These are phyloP conservation scores for Drosophila tanythrix DNA, from an alignment of 2,888 invertebrate genomes.

Conservation along the genomic window DNA sequence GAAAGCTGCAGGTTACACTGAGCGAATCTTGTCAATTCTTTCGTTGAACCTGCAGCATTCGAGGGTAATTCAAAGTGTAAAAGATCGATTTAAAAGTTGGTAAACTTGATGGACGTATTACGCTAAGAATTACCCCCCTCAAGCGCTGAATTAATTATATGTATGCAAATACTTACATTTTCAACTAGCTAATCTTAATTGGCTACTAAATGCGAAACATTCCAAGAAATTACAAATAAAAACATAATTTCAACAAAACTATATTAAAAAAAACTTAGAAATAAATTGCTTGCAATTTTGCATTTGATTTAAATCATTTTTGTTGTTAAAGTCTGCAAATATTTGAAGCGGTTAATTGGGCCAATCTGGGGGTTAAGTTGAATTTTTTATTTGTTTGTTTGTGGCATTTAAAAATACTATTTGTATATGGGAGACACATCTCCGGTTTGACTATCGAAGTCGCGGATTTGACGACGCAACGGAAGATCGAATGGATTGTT, in stretches of 20 bases:
- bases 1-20: slow-evolving; percentile 1
- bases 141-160: background rate
- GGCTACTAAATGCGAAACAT: slow-evolving; percentile 28
- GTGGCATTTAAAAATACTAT: slow-evolving; percentile 29
- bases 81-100: background rate
- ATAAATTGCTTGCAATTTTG: slow-evolving; percentile 42
- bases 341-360: slow-evolving; percentile 48
- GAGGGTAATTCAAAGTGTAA: slow-evolving; percentile 2
- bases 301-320: slow-evolving; percentile 17
- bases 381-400: slow-evolving; percentile 13
- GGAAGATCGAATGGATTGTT: slow-evolving; percentile 55
- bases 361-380: slow-evolving; percentile 32
- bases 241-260: slow-evolving; percentile 18
- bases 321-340: slow-evolving; percentile 28
- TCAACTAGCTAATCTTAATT: slow-evolving; percentile 31
- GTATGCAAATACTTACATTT: slow-evolving; percentile 44
- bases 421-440: slow-evolving; percentile 31
- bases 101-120: background rate
- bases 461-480: slow-evolving; percentile 75
- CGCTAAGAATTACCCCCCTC: background rate
- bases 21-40: background rate
- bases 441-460: slow-evolving; percentile 73
- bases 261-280: slow-evolving; percentile 33
- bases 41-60: slow-evolving; percentile 1
- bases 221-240: slow-evolving; percentile 26